A percentile compares a stretch with the other conserved stretches of the same genome.
phyloP scores from a whole-genome alignment of 2,113 vertebrate genomes.

The Gasterosteus aculeatus region DNA sequence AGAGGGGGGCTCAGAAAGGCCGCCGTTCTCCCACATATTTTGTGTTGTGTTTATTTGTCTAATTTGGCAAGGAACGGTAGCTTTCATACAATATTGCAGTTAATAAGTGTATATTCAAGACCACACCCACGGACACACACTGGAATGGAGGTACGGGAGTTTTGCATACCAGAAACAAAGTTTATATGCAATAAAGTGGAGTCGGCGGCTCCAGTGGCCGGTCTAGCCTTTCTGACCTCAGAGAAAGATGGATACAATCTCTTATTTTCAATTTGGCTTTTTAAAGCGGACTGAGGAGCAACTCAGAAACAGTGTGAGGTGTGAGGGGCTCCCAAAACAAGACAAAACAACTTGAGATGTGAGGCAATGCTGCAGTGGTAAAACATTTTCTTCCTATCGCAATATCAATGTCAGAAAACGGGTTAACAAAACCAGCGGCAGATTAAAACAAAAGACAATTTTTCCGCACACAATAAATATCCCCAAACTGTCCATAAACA shows the following conservation, averaged over 20 bases:
- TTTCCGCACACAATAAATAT: conserved; percentile 34
- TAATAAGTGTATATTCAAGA: conserved; percentile 8
- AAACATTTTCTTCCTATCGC: conserved; percentile 39
- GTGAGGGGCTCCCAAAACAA: conserved; percentile 20
- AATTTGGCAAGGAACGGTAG: conserved; percentile 37
- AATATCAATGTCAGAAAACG: conserved; percentile 36
- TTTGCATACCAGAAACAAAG: conserved; percentile 2
- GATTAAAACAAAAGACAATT: conserved; percentile 52
- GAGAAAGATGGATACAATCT: conserved; percentile 34
- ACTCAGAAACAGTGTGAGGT: conserved; percentile 10
- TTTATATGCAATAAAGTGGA: conserved; percentile 34
- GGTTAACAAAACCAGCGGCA: conserved; percentile 45
- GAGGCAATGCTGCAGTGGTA: conserved; percentile 35
- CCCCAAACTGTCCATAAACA: conserved; percentile 46
- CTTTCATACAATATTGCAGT: conserved; percentile 24
- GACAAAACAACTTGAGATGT: conserved; percentile 33
- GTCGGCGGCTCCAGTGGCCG: conserved; percentile 33
- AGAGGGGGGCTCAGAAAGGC: conserved; percentile 39
- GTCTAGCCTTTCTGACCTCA: conserved; percentile 21
- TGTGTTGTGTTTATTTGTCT: conserved; percentile 59
- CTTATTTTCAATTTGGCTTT: conserved; percentile 44
- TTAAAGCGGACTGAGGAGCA: conserved; percentile 7
- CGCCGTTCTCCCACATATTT: conserved; percentile 43
- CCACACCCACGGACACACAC: conserved; percentile 28
- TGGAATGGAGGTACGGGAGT: background rate